phyloP scores from a whole-genome alignment of 30 jellyfish, hydroid and myxozoan genomes.

The Catostylus mosaicus region DNA sequence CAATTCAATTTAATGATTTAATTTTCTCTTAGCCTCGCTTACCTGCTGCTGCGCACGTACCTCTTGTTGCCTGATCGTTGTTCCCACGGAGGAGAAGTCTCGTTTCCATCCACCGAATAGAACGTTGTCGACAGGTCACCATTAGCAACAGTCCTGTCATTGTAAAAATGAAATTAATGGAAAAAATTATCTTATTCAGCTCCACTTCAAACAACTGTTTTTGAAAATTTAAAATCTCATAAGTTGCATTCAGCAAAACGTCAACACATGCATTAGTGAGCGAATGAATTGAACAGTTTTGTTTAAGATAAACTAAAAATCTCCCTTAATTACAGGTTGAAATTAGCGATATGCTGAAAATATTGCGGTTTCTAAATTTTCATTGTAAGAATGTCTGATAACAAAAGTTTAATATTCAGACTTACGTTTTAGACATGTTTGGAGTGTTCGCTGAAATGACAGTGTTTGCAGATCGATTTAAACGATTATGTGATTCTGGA shows the following conservation, averaged over 20 bases:
- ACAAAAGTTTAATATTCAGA: background rate
- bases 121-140: slow-evolving; percentile 42
- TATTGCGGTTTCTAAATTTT: too few relatives aligned
- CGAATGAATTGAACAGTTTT: too few relatives aligned
- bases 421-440: slow-evolving; percentile 23
- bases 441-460: slow-evolving; percentile 7
- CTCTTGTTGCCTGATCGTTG: slow-evolving; percentile 68
- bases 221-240: too few relatives aligned
- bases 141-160: slow-evolving; percentile 45
- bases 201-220: too few relatives aligned
- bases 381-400: too few relatives aligned
- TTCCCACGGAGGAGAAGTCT: slow-evolving; percentile 77
- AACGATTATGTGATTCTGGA: slow-evolving; percentile 22
- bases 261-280: too few relatives aligned
- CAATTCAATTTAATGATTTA: too few relatives aligned
- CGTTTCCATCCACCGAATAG: slow-evolving; percentile 43
- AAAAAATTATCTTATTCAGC: too few relatives aligned
- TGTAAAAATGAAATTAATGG: background rate
- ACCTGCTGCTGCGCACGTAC: slow-evolving; percentile 5
- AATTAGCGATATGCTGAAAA: too few relatives aligned
- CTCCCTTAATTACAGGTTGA: too few relatives aligned
- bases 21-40: background rate
- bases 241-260: too few relatives aligned
- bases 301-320: too few relatives aligned
- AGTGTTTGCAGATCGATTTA: slow-evolving; percentile 1